Conservation (phyloP, 2,113 vertebrate genomes). For the Mus spicilegus region DNA sequence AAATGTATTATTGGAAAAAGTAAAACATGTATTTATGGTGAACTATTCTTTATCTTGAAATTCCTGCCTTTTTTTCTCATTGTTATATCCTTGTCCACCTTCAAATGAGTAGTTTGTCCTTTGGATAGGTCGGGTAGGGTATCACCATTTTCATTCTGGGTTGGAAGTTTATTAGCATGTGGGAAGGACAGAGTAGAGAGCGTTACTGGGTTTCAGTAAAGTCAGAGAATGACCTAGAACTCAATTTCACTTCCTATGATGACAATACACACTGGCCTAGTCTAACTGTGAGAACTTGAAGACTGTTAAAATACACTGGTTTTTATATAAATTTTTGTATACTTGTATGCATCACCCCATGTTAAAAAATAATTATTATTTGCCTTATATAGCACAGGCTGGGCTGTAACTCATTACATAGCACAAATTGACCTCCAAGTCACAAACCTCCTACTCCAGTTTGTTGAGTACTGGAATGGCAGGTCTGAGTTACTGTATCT, state of each 20-base stretch:
- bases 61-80: neutral
- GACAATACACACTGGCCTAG: neutral
- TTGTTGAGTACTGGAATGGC: neutral
- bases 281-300: neutral
- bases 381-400: neutral
- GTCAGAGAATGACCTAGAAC: neutral
- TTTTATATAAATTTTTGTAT: slow-evolving; percentile 20
- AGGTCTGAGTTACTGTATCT: neutral
- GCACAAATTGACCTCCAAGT: neutral
- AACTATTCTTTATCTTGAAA: slow-evolving; percentile 4
- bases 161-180: neutral
- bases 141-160: neutral
- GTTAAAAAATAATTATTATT: neutral
- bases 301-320: neutral
- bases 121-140: neutral
- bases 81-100: neutral
- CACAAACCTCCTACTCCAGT: neutral
- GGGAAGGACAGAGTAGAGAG: too few species aligned
- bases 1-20: slow-evolving; percentile 32
- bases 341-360: neutral
- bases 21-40: neutral
- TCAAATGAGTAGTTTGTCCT: neutral
- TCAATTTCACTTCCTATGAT: neutral
- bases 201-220: neutral
- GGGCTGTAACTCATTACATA: neutral